Evolutionary conservation across 2,797 vertebrate species (phyloP).

Genomic region (Macroramphosus scolopax): DNA sequence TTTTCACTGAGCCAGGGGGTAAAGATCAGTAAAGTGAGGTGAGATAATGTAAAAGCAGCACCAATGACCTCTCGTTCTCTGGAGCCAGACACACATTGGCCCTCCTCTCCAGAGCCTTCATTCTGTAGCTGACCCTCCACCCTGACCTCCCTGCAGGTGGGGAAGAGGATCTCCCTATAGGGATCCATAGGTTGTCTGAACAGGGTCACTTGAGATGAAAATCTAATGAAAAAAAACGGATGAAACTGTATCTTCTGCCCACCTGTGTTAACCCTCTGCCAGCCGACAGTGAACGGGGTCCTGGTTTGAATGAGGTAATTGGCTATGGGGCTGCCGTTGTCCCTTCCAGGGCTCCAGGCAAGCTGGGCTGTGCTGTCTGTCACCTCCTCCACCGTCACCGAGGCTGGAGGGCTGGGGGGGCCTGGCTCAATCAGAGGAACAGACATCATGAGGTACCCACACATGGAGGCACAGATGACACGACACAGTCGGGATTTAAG

Average conservation of each 20-base stretch:
- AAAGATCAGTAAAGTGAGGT: too few relatives aligned
- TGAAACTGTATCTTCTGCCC: constrained; percentile 23
- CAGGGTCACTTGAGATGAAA: constrained; percentile 17
- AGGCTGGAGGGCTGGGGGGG: constrained; percentile 80
- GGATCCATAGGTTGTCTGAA: constrained; percentile 32
- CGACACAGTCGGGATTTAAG: too few relatives aligned
- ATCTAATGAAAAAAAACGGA: too few relatives aligned
- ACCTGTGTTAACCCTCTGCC: constrained; percentile 84
- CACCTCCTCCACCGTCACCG: constrained; percentile 82
- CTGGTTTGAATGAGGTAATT: constrained; percentile 81
- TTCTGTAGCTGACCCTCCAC: constrained; percentile 33
- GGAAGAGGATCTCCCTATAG: constrained; percentile 24
- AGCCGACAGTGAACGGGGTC: constrained; percentile 83
- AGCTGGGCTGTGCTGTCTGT: constrained; percentile 84
- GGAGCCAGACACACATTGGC: constrained; percentile 12
- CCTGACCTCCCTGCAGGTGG: constrained; percentile 29
- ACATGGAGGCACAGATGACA: constrained; percentile 30
- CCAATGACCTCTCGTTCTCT: constrained; percentile 17
- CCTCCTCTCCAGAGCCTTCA: constrained; percentile 6
- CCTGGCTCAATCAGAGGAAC: constrained; percentile 75
- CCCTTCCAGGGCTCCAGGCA: constrained; percentile 79
- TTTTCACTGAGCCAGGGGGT: too few relatives aligned
- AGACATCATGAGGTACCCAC: constrained; percentile 47
- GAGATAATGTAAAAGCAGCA: constrained; percentile 24
- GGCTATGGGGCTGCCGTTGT: constrained; percentile 83